Conservation (phyloP, 1,140 invertebrate genomes). For the Andricus grossulariae region DNA sequence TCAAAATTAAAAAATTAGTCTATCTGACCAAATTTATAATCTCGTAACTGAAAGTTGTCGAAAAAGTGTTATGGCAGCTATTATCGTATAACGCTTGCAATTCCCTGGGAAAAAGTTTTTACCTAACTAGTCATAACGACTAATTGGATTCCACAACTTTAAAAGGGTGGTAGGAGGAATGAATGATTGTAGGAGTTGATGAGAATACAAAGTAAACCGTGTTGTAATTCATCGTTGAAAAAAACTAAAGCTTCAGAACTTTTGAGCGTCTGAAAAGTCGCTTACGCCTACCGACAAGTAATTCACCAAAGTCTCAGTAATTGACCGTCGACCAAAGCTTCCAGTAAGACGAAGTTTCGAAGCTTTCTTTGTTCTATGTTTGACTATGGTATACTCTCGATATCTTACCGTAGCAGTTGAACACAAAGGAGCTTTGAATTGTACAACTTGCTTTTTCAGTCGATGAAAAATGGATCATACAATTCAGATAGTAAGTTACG, state of each 20-base stretch:
- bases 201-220: conserved; percentile 7
- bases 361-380: conserved; percentile 37
- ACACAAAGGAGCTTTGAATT: too few species aligned
- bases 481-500: too few species aligned
- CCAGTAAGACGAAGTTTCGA: conserved; percentile 39
- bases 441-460: too few species aligned
- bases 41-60: too few species aligned
- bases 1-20: too few species aligned
- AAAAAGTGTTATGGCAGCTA: background rate
- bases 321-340: conserved; percentile 42
- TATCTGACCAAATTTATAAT: too few species aligned
- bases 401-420: background rate
- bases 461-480: too few species aligned
- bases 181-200: background rate
- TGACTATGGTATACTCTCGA: conserved; percentile 16
- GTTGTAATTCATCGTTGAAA: background rate
- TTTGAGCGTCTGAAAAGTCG: conserved; percentile 8
- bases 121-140: background rate
- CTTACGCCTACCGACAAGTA: background rate
- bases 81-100: background rate
- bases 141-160: conserved; percentile 12
- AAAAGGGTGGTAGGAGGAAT: background rate
- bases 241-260: background rate
- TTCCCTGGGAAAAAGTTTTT: background rate
- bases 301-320: conserved; percentile 35